Evolutionary conservation across 1,140 invertebrate genomes (phyloP), one percentile per base, ranked within the genome.

Genomic region (Drosophila ananassae): DNA sequence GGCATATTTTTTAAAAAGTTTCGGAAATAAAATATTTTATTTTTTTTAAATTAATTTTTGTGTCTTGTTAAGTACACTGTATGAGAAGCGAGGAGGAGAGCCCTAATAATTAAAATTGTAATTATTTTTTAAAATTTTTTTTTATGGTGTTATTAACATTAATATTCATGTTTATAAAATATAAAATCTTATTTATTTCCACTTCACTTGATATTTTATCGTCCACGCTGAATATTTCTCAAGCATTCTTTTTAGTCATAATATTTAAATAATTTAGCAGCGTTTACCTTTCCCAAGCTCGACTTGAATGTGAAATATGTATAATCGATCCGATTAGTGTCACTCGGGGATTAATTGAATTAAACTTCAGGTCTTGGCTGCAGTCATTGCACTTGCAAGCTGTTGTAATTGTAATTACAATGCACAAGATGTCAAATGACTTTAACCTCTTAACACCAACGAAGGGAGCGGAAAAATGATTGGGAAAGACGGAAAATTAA

Each of bases 361-460:
- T 67, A 60, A 77, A 78, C 61, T 73, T 54, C 30, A 30, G 34
- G 62, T 47, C 56, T 25, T 28, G 53, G 59, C 34, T 44, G 28
- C 44, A 69, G 67, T 58, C 61, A 46, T 41, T 51, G 48, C 32
- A 56, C 34, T 73, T 73, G 69, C 72, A 57, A 69, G 51, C 63
- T 56, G 41, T 37, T 69, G 13, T 87, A 66, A 72, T 60, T 55
- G 61, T 77, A 87, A 84, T 85, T 85, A 69, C 64, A 75, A 72
- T 68, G 61, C 78, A 67, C 77, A 78, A 72, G 74, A 77, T 85
- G 82, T 85, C 74, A 85, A 87, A 78, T 82, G 64, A 61, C 52
- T 78, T 87, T 75, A 81, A 85, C 81, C 81, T 81, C 82, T 78
- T 85, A 51, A 60, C 73, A 71, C 73, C 56, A 67, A 87, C 73